Base-by-base conservation (phyloP, 2,888 invertebrate species). In the Aquatica leii region DNA sequence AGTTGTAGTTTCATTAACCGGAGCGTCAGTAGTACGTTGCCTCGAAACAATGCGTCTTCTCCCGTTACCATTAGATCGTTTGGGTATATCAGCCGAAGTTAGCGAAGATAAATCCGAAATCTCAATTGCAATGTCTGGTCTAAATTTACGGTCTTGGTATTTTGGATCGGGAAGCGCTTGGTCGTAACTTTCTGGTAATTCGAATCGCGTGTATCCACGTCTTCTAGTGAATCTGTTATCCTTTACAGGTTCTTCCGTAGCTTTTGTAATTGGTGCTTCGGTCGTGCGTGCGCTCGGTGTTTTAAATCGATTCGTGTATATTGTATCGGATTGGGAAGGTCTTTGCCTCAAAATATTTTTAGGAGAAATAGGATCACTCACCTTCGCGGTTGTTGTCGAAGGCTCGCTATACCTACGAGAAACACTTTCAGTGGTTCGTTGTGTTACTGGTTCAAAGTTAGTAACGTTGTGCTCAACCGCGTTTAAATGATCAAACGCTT, bases 71-170 rank as follows among this genome's bases (percentile, higher is more conserved):
- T 76, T 17, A 46, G 9, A 31, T 35, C 24, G 37, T 21, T 59
- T 21, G 6, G 72, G 65, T 60, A 78, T 75, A 69, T 87, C 87
- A 17, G 83, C 78, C 0, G 86, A 84, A 1, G 85, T 86, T 48
- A 87, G 76, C 1, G 86, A 86, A 48, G 85, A 80, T 12, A 85
- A 72, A 75, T 87, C 87, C 62, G 85, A 84, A n/a, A 80, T 69
- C 68, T 78, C 77, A 0, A 75, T 71, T 1, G 72, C 68, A 41
- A 74, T 68, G 61, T 74, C 74, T 5, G 82, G 82, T 64, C 82
- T 73, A 69, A 75, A 81, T 35, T 73, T 76, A 50, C 81, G 69
- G 46, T 73, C 69, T 49, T 63, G 60, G 3, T 73, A 67, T 14
- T 60, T 66, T 17, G 74, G 74, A 40, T 73, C 72, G 18, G 71